Conservation (phyloP, 2,888 invertebrate genomes). For the Acronicta leporina region DNA sequence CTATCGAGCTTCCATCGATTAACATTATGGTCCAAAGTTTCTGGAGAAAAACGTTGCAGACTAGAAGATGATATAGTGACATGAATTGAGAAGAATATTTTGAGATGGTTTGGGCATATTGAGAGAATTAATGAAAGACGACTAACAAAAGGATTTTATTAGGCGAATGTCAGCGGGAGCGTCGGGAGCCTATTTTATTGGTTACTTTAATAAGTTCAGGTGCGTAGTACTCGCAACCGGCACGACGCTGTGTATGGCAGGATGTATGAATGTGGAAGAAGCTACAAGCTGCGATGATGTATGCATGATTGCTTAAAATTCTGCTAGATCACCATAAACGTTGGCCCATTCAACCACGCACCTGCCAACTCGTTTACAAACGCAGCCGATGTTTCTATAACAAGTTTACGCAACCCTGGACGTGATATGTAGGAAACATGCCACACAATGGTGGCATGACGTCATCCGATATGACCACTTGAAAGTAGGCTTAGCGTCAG, state of each 20-base stretch:
- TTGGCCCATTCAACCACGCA: slow-evolving; percentile 17
- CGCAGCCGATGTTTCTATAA: slow-evolving; percentile 49
- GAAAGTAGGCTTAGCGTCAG: slow-evolving; percentile 34
- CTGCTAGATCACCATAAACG: slow-evolving; percentile 8
- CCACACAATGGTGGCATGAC: slow-evolving; percentile 49
- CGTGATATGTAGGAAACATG: slow-evolving; percentile 50
- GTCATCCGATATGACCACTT: slow-evolving; percentile 45
- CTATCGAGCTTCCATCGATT: slow-evolving; percentile 45
- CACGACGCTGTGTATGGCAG: no score
- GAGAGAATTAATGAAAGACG: no score
- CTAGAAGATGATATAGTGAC: no score
- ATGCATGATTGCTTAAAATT: not conserved
- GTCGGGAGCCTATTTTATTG: no score
- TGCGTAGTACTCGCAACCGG: no score
- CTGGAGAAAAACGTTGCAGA: slow-evolving; percentile 7
- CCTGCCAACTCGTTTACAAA: slow-evolving; percentile 45
- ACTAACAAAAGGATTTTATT: no score
- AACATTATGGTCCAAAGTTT: slow-evolving; percentile 18
- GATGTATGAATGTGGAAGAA: no score
- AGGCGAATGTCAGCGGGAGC: no score
- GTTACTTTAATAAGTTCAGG: no score
- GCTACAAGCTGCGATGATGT: no score
- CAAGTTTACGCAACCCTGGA: slow-evolving; percentile 46
- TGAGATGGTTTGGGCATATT: no score
- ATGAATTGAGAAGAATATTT: no score